Base-by-base conservation (phyloP, 2,797 vertebrate species). In the Anabacerthia variegaticeps region DNA sequence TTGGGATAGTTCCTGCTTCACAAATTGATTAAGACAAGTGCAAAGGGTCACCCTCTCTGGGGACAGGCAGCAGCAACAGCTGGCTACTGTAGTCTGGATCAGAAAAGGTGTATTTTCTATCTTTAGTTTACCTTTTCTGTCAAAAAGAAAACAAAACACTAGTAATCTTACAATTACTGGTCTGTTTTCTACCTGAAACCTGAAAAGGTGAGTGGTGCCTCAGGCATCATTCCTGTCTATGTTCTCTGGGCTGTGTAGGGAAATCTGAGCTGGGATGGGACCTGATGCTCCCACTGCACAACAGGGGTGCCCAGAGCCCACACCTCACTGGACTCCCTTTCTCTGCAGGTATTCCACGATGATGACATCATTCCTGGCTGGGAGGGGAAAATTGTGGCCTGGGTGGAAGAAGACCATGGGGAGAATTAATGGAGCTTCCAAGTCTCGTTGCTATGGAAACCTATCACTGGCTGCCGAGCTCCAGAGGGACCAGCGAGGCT, bases 311-410 rank as follows among this genome's bases (percentile, higher is more conserved):
- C 54, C 37, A n/a, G 36, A 5, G 17, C 39, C 74, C 43, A 63
- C 55, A 9, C 10, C 5, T 28, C 44, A 71, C 41, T 10, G 28
- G 44, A 30, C 51, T 19, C 51, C 52, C 30, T 54, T 54, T 54
- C 52, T 5, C 26, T 54, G 52, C 52, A 54, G n/a, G 98, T 99
- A 68, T 99, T 99, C 97, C 99, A 99, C 41, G 99, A 99, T 30
- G 99, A 99, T 63, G 99, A 99, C 37, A 97, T 99, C 55, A 98
- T 99, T 84, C 99, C 99, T 36, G 99, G 99, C 92, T 99, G 99
- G 99, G 99, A 99, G 94, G 99, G 99, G 62, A 99, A 99, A 98
- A 99, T 99, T 43, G 99, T 99, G 85, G 99, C 99, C 43, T 99
- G 99, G 99, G 99, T 99, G 72, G 99, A 99, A 97, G 99, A 99